phyloP scores from a whole-genome alignment of 2,888 invertebrate species.

The Pilophorus perplexus region DNA sequence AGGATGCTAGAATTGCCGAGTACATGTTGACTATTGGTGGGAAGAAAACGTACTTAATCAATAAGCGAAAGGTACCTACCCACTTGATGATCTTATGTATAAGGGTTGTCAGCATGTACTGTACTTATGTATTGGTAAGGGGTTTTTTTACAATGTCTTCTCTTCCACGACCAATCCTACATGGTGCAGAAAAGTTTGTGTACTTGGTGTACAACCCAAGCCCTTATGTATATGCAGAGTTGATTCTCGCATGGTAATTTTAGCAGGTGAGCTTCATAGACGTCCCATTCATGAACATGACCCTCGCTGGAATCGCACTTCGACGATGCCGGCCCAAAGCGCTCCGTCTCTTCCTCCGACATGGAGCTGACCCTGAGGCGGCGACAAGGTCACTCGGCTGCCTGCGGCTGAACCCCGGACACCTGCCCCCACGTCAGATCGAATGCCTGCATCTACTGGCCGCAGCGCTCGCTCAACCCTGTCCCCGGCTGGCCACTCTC shows the following conservation, averaged over 20 bases:
- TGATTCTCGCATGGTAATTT: too few species aligned
- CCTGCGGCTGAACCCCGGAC: neutral
- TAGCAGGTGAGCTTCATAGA: conserved; percentile 3
- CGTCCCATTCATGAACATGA: neutral
- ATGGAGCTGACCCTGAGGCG: conserved; percentile 1
- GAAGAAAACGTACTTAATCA: neutral
- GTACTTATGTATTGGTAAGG: too few species aligned
- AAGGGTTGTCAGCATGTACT: too few species aligned
- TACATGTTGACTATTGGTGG: conserved; percentile 3
- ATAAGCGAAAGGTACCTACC: too few species aligned
- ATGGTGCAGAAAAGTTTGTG: too few species aligned
- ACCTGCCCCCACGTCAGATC: neutral
- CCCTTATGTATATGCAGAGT: too few species aligned
- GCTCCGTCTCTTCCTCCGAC: neutral
- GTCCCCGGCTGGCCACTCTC: neutral
- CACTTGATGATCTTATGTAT: too few species aligned
- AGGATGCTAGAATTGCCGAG: neutral
- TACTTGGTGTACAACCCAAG: too few species aligned
- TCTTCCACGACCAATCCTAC: too few species aligned
- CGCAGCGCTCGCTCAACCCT: neutral
- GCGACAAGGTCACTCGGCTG: too few species aligned
- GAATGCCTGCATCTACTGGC: neutral
- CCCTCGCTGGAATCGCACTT: neutral
- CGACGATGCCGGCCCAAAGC: neutral
- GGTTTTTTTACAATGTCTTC: too few species aligned